These are phyloP conservation scores for Acanthosoma haemorrhoidale DNA, from an alignment of 2,888 invertebrate genomes.

Conservation along the genomic window DNA sequence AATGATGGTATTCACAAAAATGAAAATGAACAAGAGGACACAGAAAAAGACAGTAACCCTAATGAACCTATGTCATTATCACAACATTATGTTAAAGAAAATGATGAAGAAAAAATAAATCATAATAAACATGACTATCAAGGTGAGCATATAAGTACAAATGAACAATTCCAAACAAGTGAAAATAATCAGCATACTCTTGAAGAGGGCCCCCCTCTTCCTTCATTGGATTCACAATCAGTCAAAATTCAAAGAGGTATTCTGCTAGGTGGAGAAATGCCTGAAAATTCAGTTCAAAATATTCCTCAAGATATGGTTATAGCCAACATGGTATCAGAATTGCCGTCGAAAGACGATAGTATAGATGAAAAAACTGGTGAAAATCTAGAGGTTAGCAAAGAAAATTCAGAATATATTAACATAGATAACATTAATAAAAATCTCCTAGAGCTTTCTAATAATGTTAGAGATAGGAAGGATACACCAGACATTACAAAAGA, in stretches of 20 bases:
- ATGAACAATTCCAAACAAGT: no score
- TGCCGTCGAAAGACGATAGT: not conserved
- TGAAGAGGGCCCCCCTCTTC: not conserved
- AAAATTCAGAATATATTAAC: not conserved
- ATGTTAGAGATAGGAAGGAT: not conserved
- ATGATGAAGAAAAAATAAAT: not conserved
- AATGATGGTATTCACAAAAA: not conserved
- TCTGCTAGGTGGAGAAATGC: not conserved
- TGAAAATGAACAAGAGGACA: not conserved
- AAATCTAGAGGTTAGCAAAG: not conserved
- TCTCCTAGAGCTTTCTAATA: not conserved
- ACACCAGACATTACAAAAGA: no score
- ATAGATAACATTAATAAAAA: not conserved
- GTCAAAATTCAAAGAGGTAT: slow-evolving; percentile 8
- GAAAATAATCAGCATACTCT: not conserved
- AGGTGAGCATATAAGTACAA: no score
- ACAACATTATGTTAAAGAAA: not conserved
- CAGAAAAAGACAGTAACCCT: not conserved
- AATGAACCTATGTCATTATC: not conserved
- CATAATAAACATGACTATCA: not conserved
- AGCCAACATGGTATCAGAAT: not conserved
- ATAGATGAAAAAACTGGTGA: not conserved
- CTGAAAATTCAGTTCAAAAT: not conserved
- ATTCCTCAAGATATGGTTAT: not conserved
- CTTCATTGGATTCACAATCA: not conserved